These are phyloP conservation scores for Syngnathus rostellatus DNA, from an alignment of 2,797 vertebrate genomes.

Conservation along the genomic window DNA sequence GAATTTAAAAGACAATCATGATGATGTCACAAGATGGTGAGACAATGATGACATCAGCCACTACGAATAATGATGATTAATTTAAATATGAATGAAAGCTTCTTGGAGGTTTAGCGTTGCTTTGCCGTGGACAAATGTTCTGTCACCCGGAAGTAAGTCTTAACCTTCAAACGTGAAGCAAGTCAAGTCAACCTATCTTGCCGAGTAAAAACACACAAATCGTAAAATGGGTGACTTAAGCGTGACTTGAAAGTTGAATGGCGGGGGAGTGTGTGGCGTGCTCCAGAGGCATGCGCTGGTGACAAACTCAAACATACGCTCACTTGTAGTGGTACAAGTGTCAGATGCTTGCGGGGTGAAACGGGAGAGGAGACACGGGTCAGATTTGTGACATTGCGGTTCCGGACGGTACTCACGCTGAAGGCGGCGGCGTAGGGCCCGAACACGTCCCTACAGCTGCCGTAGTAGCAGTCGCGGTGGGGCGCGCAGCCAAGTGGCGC, in stretches of 20 bases:
- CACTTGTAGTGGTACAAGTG: not conserved
- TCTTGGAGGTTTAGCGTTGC: not conserved
- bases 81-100: not conserved
- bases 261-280: not conserved
- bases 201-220: too few species aligned
- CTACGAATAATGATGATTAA: not conserved
- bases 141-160: not conserved
- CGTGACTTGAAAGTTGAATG: not conserved
- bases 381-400: conserved; percentile 63
- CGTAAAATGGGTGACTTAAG: not conserved
- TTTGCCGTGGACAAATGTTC: not conserved
- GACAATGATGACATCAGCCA: not conserved
- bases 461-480: conserved; percentile 83
- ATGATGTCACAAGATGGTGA: not conserved
- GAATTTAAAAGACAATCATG: conserved; percentile 2
- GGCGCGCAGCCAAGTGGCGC: conserved; percentile 83
- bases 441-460: conserved; percentile 93
- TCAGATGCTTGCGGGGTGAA: conserved; percentile 1
- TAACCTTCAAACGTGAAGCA: not conserved
- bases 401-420: conserved; percentile 55
- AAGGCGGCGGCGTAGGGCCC: conserved; percentile 37
- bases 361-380: conserved; percentile 1
- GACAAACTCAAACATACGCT: not conserved
- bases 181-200: too few species aligned
- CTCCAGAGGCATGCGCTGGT: not conserved